Evolutionary conservation across 2,888 invertebrate genomes (phyloP).

Genomic region (Trachelus stipa): DNA sequence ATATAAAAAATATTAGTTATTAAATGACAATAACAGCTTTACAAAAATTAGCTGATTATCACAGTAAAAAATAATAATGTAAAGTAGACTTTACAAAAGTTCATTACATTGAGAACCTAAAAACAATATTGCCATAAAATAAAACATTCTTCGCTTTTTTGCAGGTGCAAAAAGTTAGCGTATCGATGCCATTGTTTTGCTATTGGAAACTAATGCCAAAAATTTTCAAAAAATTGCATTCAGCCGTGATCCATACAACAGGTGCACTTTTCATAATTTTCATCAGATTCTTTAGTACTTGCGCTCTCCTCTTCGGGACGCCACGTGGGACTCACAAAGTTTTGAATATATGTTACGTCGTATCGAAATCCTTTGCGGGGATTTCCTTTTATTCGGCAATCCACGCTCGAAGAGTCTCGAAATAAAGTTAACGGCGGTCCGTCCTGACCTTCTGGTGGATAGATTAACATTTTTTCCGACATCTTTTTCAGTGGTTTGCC

Average conservation of each 20-base stretch:
- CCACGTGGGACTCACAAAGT: slow-evolving; percentile 44
- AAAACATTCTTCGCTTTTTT: not conserved
- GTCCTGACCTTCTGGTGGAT: slow-evolving; percentile 44
- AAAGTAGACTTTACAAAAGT: not conserved
- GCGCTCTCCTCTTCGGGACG: slow-evolving; percentile 27
- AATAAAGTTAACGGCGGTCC: slow-evolving; percentile 49
- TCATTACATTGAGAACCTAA: not conserved
- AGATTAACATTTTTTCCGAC: slow-evolving; percentile 46
- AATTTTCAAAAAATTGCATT: slow-evolving; percentile 13
- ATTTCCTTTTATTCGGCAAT: slow-evolving; percentile 42
- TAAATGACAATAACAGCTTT: not conserved
- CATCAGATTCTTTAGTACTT: slow-evolving; percentile 18
- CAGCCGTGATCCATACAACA: slow-evolving; percentile 45
- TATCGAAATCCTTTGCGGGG: slow-evolving; percentile 43
- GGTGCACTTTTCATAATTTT: slow-evolving; percentile 27
- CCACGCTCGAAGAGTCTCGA: slow-evolving; percentile 50
- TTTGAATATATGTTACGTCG: slow-evolving; percentile 51
- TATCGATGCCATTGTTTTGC: not conserved
- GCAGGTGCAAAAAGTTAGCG: not conserved
- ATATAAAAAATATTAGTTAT: not conserved
- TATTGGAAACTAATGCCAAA: not conserved
- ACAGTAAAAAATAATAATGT: not conserved
- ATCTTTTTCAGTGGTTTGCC: not conserved
- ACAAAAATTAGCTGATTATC: not conserved
- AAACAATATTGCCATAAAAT: not conserved